phyloP scores from a whole-genome alignment of 92 coral and sea anemone species.

The Plumapathes pennacea region DNA sequence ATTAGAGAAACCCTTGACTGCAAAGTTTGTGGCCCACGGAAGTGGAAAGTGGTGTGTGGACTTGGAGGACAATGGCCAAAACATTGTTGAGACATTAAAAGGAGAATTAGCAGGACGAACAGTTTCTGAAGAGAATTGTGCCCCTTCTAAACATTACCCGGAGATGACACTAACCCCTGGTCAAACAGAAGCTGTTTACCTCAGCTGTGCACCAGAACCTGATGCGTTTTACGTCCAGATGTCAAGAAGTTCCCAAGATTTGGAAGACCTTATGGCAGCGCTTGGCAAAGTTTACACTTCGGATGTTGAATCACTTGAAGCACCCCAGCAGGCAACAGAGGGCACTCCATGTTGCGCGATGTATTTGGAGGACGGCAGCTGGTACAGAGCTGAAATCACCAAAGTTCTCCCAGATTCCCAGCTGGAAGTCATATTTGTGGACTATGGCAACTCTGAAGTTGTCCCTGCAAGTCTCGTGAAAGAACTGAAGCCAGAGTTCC shows the following conservation, averaged over 20 bases:
- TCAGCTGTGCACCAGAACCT: conserved; percentile 56
- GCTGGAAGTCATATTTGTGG: conserved; percentile 78
- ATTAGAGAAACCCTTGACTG: conserved; percentile 51
- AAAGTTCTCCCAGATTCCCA: conserved; percentile 41
- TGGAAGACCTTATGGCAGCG: conserved; percentile 9
- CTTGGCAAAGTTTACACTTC: conserved; percentile 39
- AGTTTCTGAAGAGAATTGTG: conserved; percentile 4
- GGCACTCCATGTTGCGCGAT: conserved; percentile 74
- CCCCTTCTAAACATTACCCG: conserved; percentile 3
- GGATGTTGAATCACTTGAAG: conserved; percentile 9
- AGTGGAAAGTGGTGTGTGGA: conserved; percentile 41
- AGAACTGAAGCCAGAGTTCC: conserved; percentile 49
- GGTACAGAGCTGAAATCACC: conserved; percentile 77
- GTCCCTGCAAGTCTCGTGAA: conserved; percentile 38
- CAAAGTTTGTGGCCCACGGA: conserved; percentile 38
- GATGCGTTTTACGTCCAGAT: conserved; percentile 58
- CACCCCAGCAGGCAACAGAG: conserved; percentile 45
- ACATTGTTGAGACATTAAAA: conserved; percentile 10
- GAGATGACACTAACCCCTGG: conserved; percentile 22
- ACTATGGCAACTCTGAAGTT: conserved; percentile 81
- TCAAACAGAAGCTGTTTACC: conserved; percentile 34
- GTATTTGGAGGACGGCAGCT: conserved; percentile 66
- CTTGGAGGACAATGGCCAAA: conserved; percentile 17
- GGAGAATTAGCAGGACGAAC: background rate
- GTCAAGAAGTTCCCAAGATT: conserved; percentile 15